Evolutionary conservation across 2,888 invertebrate species (phyloP), one percentile per base, ranked within the genome.

Genomic region (Conops quadrifasciatus): DNA sequence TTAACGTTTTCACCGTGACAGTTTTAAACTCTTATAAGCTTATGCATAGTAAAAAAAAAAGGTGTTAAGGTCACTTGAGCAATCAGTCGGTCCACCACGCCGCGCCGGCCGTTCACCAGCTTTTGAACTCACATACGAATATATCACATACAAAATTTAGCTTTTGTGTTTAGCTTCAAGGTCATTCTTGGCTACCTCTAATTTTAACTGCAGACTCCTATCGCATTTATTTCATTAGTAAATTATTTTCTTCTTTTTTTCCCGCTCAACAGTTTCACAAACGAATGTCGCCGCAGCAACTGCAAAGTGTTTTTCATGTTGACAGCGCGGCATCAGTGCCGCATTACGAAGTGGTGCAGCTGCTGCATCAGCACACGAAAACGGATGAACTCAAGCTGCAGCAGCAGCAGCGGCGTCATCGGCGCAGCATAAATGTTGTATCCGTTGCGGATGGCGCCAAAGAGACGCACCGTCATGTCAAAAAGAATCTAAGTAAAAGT

Each of bases 261-360:
- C 19, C 30, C 26, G 30, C 30, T 21, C 65, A 67, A 0, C 68
- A 77, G 77, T 72, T 95, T 83, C 95, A 96, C 89, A 93, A 93
- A 88, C 92, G 92, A 84, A 95, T 96, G 95, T 92, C 93, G 78
- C 86, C 90, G 82, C 92, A 93, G 75, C 95, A 96, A 87, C 88
- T 95, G 82, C 89, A 90, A 84, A 90, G 89, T 82, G 91, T 95
- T 76, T 96, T 96, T 87, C 94, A 95, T 87, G 93, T 94, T 78
- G 92, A 93, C 73, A 89, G 90, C 80, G 91, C 91, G 85, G 89
- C 91, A 79, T 88, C 90, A 84, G 93, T 96, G 80, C 96, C 96
- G 75, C 89, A 92, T 78, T 96, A 96, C 87, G 93, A 95, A 87
- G 88, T 95, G 79, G 90, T 95, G 69, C 91, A 92, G 76, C 88